Evolutionary conservation across 2,797 vertebrate genomes (phyloP).

Genomic region (Pipistrellus kuhlii): DNA sequence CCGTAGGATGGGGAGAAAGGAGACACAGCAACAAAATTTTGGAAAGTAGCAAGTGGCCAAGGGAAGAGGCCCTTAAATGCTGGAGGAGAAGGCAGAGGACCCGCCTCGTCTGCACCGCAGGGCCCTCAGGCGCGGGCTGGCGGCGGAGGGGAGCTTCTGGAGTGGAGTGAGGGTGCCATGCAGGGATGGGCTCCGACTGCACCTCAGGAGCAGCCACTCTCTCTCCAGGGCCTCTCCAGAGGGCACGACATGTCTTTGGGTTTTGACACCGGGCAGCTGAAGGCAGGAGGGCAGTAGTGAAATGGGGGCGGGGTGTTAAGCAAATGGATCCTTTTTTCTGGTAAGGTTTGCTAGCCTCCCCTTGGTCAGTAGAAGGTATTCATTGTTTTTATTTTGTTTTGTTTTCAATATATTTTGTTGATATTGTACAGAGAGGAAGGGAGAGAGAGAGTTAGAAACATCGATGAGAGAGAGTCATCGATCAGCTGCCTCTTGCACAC

Average conservation of each 20-base stretch:
- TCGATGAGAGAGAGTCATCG: too few species aligned
- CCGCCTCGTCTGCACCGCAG: fast-evolving
- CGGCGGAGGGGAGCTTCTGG: background rate
- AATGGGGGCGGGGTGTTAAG: background rate
- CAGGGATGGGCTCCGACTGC: background rate
- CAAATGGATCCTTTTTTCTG: background rate
- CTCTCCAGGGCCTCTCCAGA: background rate
- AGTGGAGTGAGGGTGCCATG: fast-evolving
- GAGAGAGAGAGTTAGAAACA: too few species aligned
- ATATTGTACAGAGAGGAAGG: too few species aligned
- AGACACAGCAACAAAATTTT: background rate
- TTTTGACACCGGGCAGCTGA: fast-evolving
- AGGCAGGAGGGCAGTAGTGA: background rate
- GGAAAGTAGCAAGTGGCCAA: background rate
- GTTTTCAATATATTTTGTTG: too few species aligned
- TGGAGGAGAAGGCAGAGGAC: background rate
- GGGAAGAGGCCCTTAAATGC: background rate
- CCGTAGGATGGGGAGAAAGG: fast-evolving
- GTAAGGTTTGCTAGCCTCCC: background rate
- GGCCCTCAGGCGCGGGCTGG: background rate
- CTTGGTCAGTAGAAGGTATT: background rate
- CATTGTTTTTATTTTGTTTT: too few species aligned
- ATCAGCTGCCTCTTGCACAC: too few species aligned
- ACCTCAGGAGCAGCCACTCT: background rate
- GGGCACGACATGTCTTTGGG: background rate